Conservation (phyloP, 2,113 vertebrate species). For the Perca fluviatilis region DNA sequence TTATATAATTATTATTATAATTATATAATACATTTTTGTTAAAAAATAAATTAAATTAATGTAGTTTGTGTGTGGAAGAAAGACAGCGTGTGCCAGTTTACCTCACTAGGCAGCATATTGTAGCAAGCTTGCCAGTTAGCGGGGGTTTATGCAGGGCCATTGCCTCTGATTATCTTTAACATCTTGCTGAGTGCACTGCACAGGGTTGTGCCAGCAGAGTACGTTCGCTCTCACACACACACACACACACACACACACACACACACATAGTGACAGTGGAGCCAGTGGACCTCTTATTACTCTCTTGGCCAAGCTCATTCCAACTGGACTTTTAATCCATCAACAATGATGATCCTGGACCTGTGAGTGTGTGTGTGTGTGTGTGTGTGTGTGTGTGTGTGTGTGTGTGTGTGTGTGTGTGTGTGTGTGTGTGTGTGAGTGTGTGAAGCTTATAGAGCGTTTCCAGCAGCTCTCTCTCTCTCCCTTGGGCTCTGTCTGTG, state of each 20-base stretch:
- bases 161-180: conserved; percentile 71
- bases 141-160: conserved; percentile 55
- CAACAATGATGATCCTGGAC: conserved; percentile 37
- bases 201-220: conserved; percentile 38
- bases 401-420: background rate
- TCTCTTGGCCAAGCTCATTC: conserved; percentile 40
- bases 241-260: conserved; percentile 14
- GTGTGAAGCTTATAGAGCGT: background rate
- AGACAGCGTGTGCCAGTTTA: conserved; percentile 33
- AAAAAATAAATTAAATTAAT: too few relatives aligned
- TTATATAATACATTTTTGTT: background rate
- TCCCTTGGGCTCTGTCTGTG: background rate
- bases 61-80: background rate
- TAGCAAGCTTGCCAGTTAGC: conserved; percentile 50
- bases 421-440: background rate
- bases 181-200: conserved; percentile 65
- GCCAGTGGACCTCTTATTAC: conserved; percentile 43
- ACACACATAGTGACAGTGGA: conserved; percentile 32
- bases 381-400: background rate
- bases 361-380: background rate
- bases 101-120: conserved; percentile 59
- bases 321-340: conserved; percentile 59
- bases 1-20: too few relatives aligned
- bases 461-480: background rate
- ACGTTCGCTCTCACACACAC: background rate